Evolutionary conservation across 2,797 vertebrate species (phyloP).

Genomic region (Leptodactylus fallax): DNA sequence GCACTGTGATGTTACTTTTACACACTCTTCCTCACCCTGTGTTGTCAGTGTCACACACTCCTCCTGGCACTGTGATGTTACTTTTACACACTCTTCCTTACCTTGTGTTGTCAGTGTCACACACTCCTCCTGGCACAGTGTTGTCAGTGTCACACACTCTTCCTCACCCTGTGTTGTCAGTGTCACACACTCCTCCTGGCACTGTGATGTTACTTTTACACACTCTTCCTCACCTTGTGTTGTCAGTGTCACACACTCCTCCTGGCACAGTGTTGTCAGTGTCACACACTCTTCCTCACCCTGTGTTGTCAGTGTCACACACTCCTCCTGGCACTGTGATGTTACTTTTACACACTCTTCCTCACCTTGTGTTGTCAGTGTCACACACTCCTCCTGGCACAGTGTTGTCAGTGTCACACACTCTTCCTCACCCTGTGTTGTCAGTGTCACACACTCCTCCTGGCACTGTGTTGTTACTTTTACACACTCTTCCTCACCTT

Average conservation of each 20-base stretch:
- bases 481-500: not conserved
- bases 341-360: not conserved
- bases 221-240: not conserved
- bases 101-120: not conserved
- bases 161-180: not conserved
- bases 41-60: not conserved
- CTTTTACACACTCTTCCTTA: not conserved
- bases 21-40: not conserved
- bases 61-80: not conserved
- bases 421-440: not conserved
- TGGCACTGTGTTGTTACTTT: not conserved
- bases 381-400: not conserved
- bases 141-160: not conserved
- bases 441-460: not conserved
- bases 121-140: not conserved
- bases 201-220: not conserved
- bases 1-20: not conserved
- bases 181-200: not conserved
- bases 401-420: not conserved
- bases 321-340: not conserved
- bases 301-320: not conserved
- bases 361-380: not conserved
- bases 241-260: slow-evolving; percentile 8
- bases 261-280: not conserved
- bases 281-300: not conserved